Evolutionary conservation across 2,888 invertebrate genomes (phyloP), one percentile per base, ranked within the genome.

Genomic region (Kryphioiulus occultus): DNA sequence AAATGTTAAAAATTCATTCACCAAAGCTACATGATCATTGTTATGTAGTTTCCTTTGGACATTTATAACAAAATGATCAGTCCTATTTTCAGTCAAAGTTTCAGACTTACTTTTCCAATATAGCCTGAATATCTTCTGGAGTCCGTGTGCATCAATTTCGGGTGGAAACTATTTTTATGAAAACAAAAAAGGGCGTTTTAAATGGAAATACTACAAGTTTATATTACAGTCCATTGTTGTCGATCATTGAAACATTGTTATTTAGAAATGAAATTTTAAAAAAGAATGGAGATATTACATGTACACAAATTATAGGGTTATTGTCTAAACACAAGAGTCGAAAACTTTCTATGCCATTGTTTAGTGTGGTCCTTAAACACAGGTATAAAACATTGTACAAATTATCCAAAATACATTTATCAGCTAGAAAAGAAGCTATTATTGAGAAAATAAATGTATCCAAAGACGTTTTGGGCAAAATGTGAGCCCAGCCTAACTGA

Each of bases 111-210:
- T 91, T 91, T 93, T 94, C 94, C 94, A 94, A 91, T 94, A 93
- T 17, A 93, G 91, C 90, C 93, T 93, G 88, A 94, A 91, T 88
- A 94, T 93, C 91, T 94, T 94, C 90, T 94, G 94, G 89, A 94
- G 92, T 90, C 94, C 93, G 90, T 92, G 91, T 90, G 94, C 94
- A 92, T 94, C 94, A 87, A 94, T 92, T 92, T 95, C 94, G 32
- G 93, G 92, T 7, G 94, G 94, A 91, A 93, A 94, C 91, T 88
- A 53, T 68, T 53, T n/a, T 53, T 19, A 53, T n/a, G 2, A n/a
- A 53, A 53, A 53, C 1, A 53, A 19, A 53, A 53, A 53, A 7
- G 42, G 42, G 42, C 42, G 42, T 42, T n/a, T n/a, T 42, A 10
- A 42, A 42, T 42, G 42, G 42, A 10, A 42, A n/a, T n/a, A n/a